Evolutionary conservation across 1,140 invertebrate genomes (phyloP).

Genomic region (Sitobion miscanthi): DNA sequence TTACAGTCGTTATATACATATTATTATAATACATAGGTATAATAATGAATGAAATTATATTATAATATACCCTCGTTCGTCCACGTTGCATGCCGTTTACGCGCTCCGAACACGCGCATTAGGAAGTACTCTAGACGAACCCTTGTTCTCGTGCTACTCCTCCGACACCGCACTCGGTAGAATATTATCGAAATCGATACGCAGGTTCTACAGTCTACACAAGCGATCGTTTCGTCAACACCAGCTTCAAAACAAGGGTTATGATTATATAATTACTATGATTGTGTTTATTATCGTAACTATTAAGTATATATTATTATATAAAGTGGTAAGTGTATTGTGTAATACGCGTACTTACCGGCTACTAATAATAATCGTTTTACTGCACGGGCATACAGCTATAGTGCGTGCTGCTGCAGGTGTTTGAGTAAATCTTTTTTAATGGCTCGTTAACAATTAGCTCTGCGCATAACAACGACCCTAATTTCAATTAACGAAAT

Average conservation of each 20-base stretch:
- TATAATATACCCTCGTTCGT: constrained; percentile 11
- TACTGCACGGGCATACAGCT: background rate
- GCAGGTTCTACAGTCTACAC: background rate
- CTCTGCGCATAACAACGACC: background rate
- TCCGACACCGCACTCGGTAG: background rate
- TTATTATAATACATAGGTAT: background rate
- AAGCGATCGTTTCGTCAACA: background rate
- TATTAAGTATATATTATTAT: constrained; percentile 1
- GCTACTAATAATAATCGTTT: background rate
- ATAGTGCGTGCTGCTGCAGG: background rate
- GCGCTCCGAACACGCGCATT: background rate
- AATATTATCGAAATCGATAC: constrained; percentile 11
- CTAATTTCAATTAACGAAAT: background rate
- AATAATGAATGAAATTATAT: background rate
- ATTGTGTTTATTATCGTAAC: background rate
- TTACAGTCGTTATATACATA: background rate
- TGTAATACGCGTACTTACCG: background rate
- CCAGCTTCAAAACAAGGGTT: background rate
- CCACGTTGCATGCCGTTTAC: background rate
- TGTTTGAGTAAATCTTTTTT: background rate
- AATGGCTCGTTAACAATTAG: background rate
- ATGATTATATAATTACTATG: background rate
- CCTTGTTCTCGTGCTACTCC: background rate
- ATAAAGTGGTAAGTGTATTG: background rate
- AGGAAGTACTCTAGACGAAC: background rate